Percentiles rank a stretch among this genome's conserved stretches.
phyloP scores from a whole-genome alignment of 2,113 vertebrate genomes.

The Cryptomyrus ogoouensis region DNA sequence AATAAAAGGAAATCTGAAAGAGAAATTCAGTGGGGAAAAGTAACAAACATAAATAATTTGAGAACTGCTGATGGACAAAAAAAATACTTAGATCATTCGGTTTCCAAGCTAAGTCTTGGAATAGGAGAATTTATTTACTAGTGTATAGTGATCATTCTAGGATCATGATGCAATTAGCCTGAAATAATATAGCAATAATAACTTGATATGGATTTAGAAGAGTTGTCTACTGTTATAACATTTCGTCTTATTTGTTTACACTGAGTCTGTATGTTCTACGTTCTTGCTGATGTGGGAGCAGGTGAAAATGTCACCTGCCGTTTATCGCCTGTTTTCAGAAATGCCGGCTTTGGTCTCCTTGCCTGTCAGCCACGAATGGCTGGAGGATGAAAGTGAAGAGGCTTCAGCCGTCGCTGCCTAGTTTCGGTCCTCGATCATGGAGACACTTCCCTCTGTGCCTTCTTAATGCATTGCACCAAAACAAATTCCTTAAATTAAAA shows the following conservation, averaged over 20 bases:
- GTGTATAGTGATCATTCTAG: background rate
- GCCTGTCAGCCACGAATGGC: background rate
- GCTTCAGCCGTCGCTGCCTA: background rate
- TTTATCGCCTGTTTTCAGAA: background rate
- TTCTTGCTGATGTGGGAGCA: background rate
- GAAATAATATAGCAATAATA: background rate
- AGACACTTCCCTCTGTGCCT: background rate
- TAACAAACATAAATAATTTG: background rate
- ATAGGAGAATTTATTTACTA: background rate
- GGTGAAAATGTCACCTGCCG: background rate
- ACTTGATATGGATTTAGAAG: background rate
- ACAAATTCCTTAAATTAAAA: background rate
- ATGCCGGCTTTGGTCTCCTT: background rate
- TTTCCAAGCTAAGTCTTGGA: background rate
- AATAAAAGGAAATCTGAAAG: background rate
- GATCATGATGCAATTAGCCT: background rate
- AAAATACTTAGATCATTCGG: background rate
- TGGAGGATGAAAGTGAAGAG: background rate
- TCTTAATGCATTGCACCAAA: background rate
- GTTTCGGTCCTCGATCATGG: background rate
- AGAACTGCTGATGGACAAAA: conserved; percentile 3
- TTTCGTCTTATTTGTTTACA: background rate
- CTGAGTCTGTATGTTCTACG: background rate
- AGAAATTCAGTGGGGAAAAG: background rate
- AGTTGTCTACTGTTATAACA: background rate